Evolutionary conservation across 2,888 invertebrate genomes (phyloP), one percentile per base, ranked within the genome.

Genomic region (Uloborus plumipes): DNA sequence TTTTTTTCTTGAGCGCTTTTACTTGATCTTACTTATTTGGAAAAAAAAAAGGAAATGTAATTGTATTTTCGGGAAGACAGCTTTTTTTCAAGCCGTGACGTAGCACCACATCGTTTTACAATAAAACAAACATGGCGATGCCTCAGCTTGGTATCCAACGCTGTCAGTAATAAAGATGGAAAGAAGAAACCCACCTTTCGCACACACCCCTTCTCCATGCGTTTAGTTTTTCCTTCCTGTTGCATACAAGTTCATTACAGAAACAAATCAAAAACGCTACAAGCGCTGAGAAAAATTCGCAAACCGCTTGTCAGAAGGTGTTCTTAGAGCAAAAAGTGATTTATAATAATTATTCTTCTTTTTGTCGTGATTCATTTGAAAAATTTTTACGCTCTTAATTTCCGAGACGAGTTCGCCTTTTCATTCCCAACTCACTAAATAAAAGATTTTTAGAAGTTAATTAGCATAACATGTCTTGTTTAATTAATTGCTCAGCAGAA

Each of bases 401-500:
- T 71, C 53, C 50, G 15, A 64, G 26, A 16, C 16, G 31, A 58
- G 47, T 58, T 58, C 22, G 13, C 62, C 55, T 64, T 76, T 69
- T 59, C 58, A 50, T 50, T 47, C 31, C 39, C 51, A 16, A n/a
- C 26, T 16, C 58, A n/a, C 13, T n/a, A 39, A 65, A 71, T 58
- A n/a, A 77, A 71, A 55, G 58, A 59, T 71, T 78, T 62, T 71
- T 50, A 55, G 50, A 71, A 64, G 71, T 71, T 71, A 78, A 78
- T 78, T 71, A 78, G 65, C 47, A 51, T 55, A 50, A 49, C 26
- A 51, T 61, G 71, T 78, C 59, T 65, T 70, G 49, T 66, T 47
- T 22, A 66, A 58, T 74, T 73, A 66, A 74, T 65, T 66, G 31
- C 64, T 64, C 15, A 18, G 16, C 31, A 61, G 15, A 18, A 26